A percentile compares a stretch with the other conserved stretches of the same genome.
phyloP scores from a whole-genome alignment of 2,113 vertebrate genomes.

The Aegithalos caudatus region DNA sequence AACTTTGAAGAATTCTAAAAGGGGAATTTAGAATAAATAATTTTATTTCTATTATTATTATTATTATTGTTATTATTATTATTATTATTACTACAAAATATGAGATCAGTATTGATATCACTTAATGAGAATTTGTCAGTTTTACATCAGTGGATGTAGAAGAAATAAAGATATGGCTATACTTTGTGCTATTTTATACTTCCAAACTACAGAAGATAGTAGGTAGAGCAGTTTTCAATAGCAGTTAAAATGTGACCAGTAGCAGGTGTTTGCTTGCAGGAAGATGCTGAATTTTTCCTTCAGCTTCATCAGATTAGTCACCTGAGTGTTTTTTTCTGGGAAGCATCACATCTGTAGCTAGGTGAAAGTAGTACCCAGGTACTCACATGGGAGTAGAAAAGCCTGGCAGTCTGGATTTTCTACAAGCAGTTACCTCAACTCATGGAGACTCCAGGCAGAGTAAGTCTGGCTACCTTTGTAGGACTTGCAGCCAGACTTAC shows the following conservation, averaged over 20 bases:
- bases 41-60: not conserved
- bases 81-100: not conserved
- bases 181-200: not conserved
- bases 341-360: not conserved
- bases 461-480: not conserved
- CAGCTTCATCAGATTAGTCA: not conserved
- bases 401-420: not conserved
- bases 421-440: not conserved
- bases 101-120: not conserved
- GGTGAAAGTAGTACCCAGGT: not conserved
- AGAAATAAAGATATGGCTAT: not conserved
- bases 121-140: not conserved
- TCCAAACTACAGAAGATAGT: not conserved
- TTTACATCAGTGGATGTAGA: not conserved
- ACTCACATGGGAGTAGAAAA: not conserved
- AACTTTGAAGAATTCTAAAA: not conserved
- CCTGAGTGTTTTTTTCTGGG: not conserved
- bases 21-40: fast-evolving
- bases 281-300: not conserved
- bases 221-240: not conserved
- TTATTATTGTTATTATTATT: not conserved
- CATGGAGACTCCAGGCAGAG: not conserved
- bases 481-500: not conserved
- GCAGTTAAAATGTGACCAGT: not conserved
- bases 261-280: not conserved